A percentile compares a stretch with the other conserved stretches of the same genome.
phyloP scores from a whole-genome alignment of 2,888 invertebrate genomes.

The Acanthoscelides obtectus region DNA sequence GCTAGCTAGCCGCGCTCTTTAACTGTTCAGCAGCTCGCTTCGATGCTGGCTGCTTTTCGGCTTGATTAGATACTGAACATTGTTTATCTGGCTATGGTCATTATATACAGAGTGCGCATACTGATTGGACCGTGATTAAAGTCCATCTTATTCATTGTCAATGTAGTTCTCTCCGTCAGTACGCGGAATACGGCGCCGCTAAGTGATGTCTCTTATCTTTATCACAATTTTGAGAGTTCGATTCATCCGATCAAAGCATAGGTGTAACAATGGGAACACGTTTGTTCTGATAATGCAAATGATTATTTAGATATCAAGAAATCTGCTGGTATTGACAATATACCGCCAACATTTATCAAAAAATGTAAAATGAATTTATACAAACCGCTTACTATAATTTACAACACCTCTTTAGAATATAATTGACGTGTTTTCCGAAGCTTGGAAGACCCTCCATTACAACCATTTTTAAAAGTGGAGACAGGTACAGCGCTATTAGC shows the following conservation, averaged over 20 bases:
- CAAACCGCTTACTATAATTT: no score
- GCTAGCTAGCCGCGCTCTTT: not conserved
- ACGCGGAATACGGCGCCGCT: not conserved
- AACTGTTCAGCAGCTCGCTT: not conserved
- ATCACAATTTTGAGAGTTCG: not conserved
- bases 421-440: no score
- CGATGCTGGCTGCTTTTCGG: conserved; percentile 4
- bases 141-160: conserved; percentile 23
- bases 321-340: no score
- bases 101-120: conserved; percentile 35
- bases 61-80: conserved; percentile 16
- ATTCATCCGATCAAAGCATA: not conserved
- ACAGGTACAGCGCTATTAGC: no score
- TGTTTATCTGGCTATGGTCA: conserved; percentile 29
- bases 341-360: no score
- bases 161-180: not conserved
- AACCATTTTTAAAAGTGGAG: no score
- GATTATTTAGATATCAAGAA: no score
- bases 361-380: no score
- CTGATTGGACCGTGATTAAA: conserved; percentile 36
- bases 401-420: no score
- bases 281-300: no score
- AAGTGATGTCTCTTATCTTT: not conserved
- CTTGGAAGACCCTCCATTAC: no score
- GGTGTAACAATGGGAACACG: no score